Evolutionary conservation across 2,113 vertebrate genomes (phyloP), one percentile per base, ranked within the genome.

Genomic region (Xiphophorus couchianus): DNA sequence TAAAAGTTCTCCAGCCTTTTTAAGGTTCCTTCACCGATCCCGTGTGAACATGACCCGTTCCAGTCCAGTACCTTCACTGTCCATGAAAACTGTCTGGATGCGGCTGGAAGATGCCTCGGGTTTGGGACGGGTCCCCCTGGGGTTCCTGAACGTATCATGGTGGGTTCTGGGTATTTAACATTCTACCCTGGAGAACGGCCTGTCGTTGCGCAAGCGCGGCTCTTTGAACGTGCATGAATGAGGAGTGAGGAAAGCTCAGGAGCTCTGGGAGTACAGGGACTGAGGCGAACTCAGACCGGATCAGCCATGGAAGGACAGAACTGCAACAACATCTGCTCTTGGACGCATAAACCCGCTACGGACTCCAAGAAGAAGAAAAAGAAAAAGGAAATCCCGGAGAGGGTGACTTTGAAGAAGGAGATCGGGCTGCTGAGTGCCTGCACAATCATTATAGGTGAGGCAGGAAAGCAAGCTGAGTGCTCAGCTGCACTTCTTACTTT

Each of bases 361-460:
- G 75, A 87, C 33, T 54, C 58, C n/a, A 14, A 48, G 42, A 72
- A 58, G 71, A 83, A 80, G 84, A 77, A 88, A 74, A 72, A 58
- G 71, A 82, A 78, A 83, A 77, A 88, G 74, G 67, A 83, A 8
- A 84, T 90, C 82, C 89, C 90, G 0, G 95, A 95, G 61, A 91
- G 93, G n/a, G 96, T 96, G 84, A 93, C 95, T 9, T 91, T 96
- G 48, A 96, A 96, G 92, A 96, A 97, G 93, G 95, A 96, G 90
- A 96, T 96, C 71, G 95, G 96, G 70, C 93, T 96, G 63, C 76
- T 96, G 81, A 97, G 96, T 86, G 96, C 96, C 15, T 96, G 96
- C 93, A 95, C 96, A 85, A 96, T 97, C 89, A 97, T 97, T 73
- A 95, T 97, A 90, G 96, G 96, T 97, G 87, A 95, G 94, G 27